A percentile compares a stretch with the other conserved stretches of the same genome.
phyloP scores from a whole-genome alignment of 2,113 vertebrate species.

The Collichthys lucidus region DNA sequence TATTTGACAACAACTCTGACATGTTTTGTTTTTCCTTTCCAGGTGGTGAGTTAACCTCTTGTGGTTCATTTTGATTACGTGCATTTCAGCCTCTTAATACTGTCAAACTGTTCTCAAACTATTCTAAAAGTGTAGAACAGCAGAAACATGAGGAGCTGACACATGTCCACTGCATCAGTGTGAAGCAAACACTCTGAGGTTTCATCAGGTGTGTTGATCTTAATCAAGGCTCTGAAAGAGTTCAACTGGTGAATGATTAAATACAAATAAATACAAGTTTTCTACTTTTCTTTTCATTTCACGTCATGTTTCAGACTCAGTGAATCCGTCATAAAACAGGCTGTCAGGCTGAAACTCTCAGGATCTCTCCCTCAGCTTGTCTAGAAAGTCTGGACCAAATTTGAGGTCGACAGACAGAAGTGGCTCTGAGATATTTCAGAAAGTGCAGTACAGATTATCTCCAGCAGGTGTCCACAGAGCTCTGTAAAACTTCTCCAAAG shows the following conservation, averaged over 20 bases:
- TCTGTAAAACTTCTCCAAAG: conserved; percentile 11
- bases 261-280: rapidly evolving
- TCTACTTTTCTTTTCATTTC: rapidly evolving
- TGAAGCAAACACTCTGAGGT: neutral
- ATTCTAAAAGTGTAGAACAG: no score
- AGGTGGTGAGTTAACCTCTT: no score
- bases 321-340: rapidly evolving
- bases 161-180: rapidly evolving
- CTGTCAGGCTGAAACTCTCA: neutral
- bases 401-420: neutral
- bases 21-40: no score
- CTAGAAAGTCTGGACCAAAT: neutral
- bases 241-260: rapidly evolving
- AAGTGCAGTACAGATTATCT: conserved; percentile 23
- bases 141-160: rapidly evolving
- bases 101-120: no score
- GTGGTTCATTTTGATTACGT: no score
- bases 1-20: no score
- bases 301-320: rapidly evolving
- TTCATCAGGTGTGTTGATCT: neutral
- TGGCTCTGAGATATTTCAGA: conserved; percentile 11
- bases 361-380: neutral
- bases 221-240: rapidly evolving
- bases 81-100: no score
- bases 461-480: conserved; percentile 31